phyloP scores from a whole-genome alignment of 2,113 vertebrate species.

The Rhegmatorhina hoffmannsi region DNA sequence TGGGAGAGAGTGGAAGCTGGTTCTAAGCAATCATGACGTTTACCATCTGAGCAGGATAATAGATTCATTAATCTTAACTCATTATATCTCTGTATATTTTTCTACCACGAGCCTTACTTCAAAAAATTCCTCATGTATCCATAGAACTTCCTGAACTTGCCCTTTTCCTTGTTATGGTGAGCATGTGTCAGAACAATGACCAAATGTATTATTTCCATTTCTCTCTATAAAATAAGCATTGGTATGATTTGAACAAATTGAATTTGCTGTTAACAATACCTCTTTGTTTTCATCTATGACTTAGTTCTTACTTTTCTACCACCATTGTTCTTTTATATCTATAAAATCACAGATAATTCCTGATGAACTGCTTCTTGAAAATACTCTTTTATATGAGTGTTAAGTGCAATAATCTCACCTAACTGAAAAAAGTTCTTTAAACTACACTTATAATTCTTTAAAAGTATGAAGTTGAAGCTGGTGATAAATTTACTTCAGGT shows the following conservation, averaged over 20 bases:
- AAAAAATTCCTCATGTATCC: background rate
- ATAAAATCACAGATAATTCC: background rate
- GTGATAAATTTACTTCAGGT: background rate
- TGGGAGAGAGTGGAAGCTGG: background rate
- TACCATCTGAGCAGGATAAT: background rate
- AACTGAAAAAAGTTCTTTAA: conserved; percentile 25
- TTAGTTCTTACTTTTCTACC: background rate
- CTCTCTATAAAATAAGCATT: background rate
- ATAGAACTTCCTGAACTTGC: background rate
- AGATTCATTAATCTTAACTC: background rate
- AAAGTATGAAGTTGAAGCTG: background rate
- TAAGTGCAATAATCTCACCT: background rate
- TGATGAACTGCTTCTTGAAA: conserved; percentile 1
- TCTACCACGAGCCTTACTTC: background rate
- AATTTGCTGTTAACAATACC: background rate
- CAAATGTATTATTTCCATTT: background rate
- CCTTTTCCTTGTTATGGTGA: background rate
- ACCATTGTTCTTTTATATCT: background rate
- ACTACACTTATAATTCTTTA: background rate
- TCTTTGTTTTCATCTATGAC: background rate
- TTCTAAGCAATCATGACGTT: background rate
- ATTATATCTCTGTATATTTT: background rate
- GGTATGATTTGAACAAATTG: background rate
- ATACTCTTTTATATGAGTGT: background rate
- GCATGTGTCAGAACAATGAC: background rate